Conservation (phyloP, 2,888 invertebrate genomes). For the Eristalis pertinax region DNA sequence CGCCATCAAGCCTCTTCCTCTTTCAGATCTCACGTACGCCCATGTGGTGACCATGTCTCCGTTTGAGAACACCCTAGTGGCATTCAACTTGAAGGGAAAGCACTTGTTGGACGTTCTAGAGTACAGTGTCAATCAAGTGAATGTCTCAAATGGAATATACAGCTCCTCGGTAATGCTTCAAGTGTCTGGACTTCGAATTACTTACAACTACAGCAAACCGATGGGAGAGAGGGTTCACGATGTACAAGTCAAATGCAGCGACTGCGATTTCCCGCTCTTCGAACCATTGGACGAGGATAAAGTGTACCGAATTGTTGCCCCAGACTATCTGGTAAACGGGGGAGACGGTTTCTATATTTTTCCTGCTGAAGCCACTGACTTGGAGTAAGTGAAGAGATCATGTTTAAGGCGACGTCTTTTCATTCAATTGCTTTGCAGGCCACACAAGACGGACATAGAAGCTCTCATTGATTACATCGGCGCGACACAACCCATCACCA, state of each 20-base stretch:
- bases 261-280: constrained; percentile 84
- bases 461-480: constrained; percentile 75
- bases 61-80: constrained; percentile 89
- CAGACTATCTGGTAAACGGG: constrained; percentile 85
- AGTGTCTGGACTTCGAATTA: constrained; percentile 82
- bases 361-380: constrained; percentile 77
- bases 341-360: constrained; percentile 86
- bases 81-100: constrained; percentile 87
- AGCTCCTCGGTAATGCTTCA: constrained; percentile 81
- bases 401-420: background rate
- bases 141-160: constrained; percentile 73
- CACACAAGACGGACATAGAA: constrained; percentile 75
- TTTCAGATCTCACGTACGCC: constrained; percentile 87
- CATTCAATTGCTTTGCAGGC: constrained; percentile 19
- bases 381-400: constrained; percentile 74
- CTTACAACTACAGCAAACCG: constrained; percentile 84
- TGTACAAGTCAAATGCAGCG: constrained; percentile 77
- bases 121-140: constrained; percentile 81
- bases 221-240: constrained; percentile 84
- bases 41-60: constrained; percentile 87
- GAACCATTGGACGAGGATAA: constrained; percentile 83
- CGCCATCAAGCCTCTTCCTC: background rate
- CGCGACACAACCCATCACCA: constrained; percentile 74
- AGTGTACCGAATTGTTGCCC: constrained; percentile 85
- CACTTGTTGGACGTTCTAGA: constrained; percentile 85